Evolutionary conservation across 2,797 vertebrate species (phyloP).

Genomic region (Crypturellus tataupa): DNA sequence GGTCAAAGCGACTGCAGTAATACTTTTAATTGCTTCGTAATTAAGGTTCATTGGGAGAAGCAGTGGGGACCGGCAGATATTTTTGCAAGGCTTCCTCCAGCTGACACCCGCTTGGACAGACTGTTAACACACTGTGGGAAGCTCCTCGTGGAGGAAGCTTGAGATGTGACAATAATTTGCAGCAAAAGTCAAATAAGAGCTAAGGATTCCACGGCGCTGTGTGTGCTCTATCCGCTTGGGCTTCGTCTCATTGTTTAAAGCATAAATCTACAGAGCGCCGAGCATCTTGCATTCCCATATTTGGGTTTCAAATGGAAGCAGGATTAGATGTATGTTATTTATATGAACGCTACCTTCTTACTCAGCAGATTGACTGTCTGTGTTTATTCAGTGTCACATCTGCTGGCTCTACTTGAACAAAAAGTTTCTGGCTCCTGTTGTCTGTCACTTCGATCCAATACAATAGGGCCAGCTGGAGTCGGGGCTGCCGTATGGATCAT

Average conservation of each 20-base stretch:
- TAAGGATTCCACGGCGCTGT: background rate
- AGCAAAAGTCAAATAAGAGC: background rate
- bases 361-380: conserved; percentile 76
- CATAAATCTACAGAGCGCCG: background rate
- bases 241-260: conserved; percentile 18
- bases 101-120: conserved; percentile 21
- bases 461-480: conserved; percentile 73
- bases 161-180: background rate
- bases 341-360: conserved; percentile 67
- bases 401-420: conserved; percentile 66
- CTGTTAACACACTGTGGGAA: conserved; percentile 26
- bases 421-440: conserved; percentile 74
- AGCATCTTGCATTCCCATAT: conserved; percentile 73
- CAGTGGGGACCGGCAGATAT: conserved; percentile 11
- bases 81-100: background rate
- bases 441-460: conserved; percentile 65
- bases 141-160: background rate
- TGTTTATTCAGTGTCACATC: conserved; percentile 74
- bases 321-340: conserved; percentile 74
- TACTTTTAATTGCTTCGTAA: conserved; percentile 66
- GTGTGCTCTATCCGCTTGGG: background rate
- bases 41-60: background rate
- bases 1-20: background rate
- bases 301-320: conserved; percentile 61
- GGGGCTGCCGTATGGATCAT: conserved; percentile 43